Conservation (phyloP, 2,888 invertebrate species). For the Ellobium chinense region DNA sequence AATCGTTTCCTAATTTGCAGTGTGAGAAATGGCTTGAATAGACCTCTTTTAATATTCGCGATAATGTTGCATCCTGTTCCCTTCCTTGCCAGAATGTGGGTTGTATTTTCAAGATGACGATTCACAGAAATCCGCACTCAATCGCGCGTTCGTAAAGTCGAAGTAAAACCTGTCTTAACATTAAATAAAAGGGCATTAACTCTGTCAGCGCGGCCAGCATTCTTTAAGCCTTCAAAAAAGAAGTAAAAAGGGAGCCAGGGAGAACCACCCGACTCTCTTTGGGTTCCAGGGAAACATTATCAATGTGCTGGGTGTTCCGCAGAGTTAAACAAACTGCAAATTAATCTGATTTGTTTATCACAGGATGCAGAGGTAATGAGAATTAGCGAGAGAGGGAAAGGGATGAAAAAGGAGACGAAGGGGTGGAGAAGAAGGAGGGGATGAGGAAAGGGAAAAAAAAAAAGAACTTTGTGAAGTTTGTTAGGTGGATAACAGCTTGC, state of each 20-base stretch:
- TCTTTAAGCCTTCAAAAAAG: background rate
- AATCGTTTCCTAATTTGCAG: too few species aligned
- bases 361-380: slow-evolving; percentile 2
- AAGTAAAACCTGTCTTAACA: slow-evolving; percentile 36
- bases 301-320: background rate
- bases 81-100: too few species aligned
- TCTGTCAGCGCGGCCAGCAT: slow-evolving; percentile 29
- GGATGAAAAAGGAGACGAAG: background rate
- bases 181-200: slow-evolving; percentile 37
- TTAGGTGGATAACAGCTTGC: background rate
- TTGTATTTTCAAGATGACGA: background rate
- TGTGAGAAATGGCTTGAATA: too few species aligned
- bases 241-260: background rate
- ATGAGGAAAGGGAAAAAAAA: slow-evolving; percentile 7
- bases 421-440: background rate
- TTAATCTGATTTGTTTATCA: slow-evolving; percentile 15
- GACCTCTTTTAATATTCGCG: too few species aligned
- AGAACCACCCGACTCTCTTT: background rate
- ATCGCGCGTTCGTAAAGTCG: background rate
- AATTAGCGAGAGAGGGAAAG: background rate
- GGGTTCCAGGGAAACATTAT: background rate
- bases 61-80: too few species aligned
- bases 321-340: slow-evolving; percentile 22
- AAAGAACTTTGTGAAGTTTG: background rate
- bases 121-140: background rate